phyloP scores from a whole-genome alignment of 2,113 vertebrate species.

The Eurypyga helias region DNA sequence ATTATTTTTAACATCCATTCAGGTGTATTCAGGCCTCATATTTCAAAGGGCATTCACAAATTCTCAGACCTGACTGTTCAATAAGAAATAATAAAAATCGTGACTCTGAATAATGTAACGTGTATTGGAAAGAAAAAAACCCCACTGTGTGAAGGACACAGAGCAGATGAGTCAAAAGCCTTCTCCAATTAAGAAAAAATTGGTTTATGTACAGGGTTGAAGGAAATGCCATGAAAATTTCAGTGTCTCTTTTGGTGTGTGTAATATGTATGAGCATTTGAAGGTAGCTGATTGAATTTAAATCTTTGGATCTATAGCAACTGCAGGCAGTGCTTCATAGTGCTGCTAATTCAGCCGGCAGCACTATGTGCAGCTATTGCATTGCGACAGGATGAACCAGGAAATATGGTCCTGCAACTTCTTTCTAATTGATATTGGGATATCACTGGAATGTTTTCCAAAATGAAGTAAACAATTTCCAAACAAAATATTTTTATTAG shows the following conservation, averaged over 20 bases:
- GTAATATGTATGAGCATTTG: not conserved
- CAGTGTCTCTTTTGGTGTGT: not conserved
- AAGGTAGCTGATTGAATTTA: not conserved
- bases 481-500: constrained; percentile 8
- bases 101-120: not conserved
- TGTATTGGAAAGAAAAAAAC: not conserved
- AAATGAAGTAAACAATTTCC: not conserved
- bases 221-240: not conserved
- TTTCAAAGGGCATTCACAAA: not conserved
- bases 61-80: not conserved
- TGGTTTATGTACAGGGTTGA: not conserved
- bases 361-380: not conserved
- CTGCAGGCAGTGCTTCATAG: not conserved
- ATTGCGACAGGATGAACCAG: not conserved
- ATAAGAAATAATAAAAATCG: not conserved
- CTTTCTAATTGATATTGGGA: not conserved
- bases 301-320: not conserved
- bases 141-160: too few relatives aligned
- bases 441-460: not conserved
- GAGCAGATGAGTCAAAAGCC: not conserved
- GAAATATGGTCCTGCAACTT: not conserved
- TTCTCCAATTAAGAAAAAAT: not conserved
- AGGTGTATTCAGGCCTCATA: not conserved
- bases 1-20: not conserved
- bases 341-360: not conserved